Conservation (phyloP, 2,797 vertebrate genomes). For the Alfaro cultratus region DNA sequence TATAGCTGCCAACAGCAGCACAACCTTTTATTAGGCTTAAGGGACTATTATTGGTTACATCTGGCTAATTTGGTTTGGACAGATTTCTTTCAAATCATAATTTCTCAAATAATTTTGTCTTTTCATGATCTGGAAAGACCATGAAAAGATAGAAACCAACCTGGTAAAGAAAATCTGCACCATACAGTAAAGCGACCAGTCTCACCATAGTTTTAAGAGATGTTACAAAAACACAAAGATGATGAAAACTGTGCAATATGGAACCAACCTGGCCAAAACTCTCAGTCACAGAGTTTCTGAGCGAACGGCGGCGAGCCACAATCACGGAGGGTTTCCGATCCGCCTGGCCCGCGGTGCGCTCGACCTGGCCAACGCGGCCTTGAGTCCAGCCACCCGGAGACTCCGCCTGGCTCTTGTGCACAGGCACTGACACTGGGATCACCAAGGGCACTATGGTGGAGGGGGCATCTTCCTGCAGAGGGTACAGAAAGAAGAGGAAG, state of each 20-base stretch:
- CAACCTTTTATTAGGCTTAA: not conserved
- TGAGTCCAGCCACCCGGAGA: slow-evolving; percentile 79
- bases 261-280: slow-evolving; percentile 67
- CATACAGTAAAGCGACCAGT: not conserved
- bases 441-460: slow-evolving; percentile 80
- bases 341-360: slow-evolving; percentile 68
- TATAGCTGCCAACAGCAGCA: not conserved
- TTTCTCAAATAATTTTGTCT: not conserved
- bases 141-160: not conserved
- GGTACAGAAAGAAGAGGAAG: not conserved
- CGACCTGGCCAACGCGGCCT: slow-evolving; percentile 64
- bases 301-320: slow-evolving; percentile 87
- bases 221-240: not conserved
- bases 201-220: not conserved
- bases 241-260: not conserved
- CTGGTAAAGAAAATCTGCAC: not conserved
- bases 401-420: slow-evolving; percentile 68
- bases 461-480: slow-evolving; percentile 62
- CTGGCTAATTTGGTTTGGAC: not conserved
- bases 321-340: slow-evolving; percentile 88
- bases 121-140: not conserved
- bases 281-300: slow-evolving; percentile 76
- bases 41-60: not conserved
- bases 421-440: slow-evolving; percentile 95
- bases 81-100: not conserved